Evolutionary conservation across 2,797 vertebrate genomes (phyloP).

Genomic region (Sarcophilus harrisii): DNA sequence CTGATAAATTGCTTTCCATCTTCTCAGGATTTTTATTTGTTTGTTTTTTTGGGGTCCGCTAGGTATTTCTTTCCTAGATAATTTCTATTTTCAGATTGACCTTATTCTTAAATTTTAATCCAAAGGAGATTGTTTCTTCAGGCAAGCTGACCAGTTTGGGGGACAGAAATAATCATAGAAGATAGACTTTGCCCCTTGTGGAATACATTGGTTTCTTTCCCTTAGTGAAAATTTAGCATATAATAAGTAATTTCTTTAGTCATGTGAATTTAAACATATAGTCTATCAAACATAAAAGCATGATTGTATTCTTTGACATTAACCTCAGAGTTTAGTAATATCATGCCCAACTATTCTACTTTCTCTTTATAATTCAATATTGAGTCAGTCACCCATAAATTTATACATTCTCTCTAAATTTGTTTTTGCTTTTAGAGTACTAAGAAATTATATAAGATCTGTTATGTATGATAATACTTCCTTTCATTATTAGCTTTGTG

Average conservation of each 20-base stretch:
- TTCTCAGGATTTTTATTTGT: not conserved
- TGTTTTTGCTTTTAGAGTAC: not conserved
- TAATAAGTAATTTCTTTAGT: constrained; percentile 9
- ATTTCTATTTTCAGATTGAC: not conserved
- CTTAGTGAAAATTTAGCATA: constrained; percentile 14
- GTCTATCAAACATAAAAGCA: constrained; percentile 18
- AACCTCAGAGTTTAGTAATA: constrained; percentile 44
- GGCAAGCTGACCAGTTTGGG: too few species aligned
- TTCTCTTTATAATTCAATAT: constrained; percentile 27
- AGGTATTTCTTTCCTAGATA: too few species aligned
- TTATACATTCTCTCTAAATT: not conserved
- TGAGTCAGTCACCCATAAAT: not conserved
- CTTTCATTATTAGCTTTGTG: not conserved
- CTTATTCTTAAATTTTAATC: not conserved
- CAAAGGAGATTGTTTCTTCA: not conserved
- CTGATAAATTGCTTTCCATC: not conserved
- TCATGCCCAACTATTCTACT: constrained; percentile 35
- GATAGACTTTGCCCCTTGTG: too few species aligned
- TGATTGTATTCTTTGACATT: constrained; percentile 10
- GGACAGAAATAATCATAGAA: too few species aligned
- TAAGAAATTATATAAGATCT: not conserved
- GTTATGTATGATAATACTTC: not conserved
- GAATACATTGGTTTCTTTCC: not conserved
- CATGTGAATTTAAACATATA: not conserved
- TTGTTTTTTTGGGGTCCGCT: not conserved